A percentile compares a stretch with the other conserved stretches of the same genome.
Evolutionary conservation across 2,113 vertebrate genomes (phyloP).

Genomic region (Antennarius striatus): DNA sequence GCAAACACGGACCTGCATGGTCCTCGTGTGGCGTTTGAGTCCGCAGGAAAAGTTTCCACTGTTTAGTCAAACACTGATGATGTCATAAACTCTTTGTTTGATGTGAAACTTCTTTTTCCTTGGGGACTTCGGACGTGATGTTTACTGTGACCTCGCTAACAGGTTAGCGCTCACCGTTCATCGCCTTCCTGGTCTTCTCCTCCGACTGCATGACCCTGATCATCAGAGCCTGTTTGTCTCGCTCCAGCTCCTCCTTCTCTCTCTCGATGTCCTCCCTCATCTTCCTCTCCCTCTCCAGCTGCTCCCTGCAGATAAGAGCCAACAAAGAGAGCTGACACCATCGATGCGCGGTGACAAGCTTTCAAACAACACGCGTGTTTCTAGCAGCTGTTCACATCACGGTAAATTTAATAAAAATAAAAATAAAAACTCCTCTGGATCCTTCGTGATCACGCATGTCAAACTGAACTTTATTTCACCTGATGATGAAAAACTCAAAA

Average conservation of each 20-base stretch:
- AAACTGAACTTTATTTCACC: no score
- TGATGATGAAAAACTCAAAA: no score
- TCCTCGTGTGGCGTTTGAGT: no score
- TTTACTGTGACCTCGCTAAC: neutral
- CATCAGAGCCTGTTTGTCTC: slow-evolving; percentile 90
- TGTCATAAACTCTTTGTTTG: no score
- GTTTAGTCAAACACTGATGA: no score
- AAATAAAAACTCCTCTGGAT: no score
- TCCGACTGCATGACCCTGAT: slow-evolving; percentile 88
- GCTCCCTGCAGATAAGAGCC: slow-evolving; percentile 82
- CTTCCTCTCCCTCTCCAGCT: slow-evolving; percentile 92
- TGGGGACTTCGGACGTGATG: neutral
- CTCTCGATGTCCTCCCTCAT: slow-evolving; percentile 87
- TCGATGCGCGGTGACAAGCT: neutral
- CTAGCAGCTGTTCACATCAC: no score
- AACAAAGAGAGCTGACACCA: slow-evolving; percentile 31
- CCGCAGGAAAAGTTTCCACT: no score
- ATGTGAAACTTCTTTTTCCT: no score
- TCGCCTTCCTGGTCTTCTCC: slow-evolving; percentile 90
- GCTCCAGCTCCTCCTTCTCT: slow-evolving; percentile 92
- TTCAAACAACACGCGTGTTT: slow-evolving; percentile 9
- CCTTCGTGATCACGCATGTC: no score
- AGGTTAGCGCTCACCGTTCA: slow-evolving; percentile 83
- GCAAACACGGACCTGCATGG: no score
- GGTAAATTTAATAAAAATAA: no score